Conservation (phyloP, 2,888 invertebrate species). For the Bellardia bayeri region DNA sequence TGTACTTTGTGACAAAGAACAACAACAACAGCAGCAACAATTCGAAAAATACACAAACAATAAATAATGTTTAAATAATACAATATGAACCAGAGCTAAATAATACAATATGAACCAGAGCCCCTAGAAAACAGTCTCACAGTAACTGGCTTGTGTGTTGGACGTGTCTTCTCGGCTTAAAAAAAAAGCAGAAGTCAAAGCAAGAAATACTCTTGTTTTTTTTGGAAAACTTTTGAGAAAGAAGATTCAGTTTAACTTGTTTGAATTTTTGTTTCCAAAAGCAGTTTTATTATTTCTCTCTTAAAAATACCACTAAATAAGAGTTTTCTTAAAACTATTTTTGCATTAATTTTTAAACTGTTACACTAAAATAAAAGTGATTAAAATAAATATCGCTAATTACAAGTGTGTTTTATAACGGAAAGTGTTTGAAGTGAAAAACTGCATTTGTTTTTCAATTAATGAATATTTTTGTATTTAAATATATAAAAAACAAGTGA, state of each 20-base stretch:
- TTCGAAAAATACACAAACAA: slow-evolving; percentile 18
- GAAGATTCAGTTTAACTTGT: slow-evolving; percentile 74
- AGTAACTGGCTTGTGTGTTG: slow-evolving; percentile 82
- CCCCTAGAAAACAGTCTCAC: slow-evolving; percentile 79
- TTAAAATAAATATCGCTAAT: background rate
- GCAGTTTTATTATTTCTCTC: slow-evolving; percentile 19
- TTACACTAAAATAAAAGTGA: too few relatives aligned
- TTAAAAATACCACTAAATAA: slow-evolving; percentile 12
- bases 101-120: slow-evolving; percentile 40
- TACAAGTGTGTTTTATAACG: background rate
- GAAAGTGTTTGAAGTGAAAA: slow-evolving; percentile 23
- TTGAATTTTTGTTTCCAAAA: slow-evolving; percentile 74
- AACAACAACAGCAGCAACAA: slow-evolving; percentile 5
- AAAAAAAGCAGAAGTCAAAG: slow-evolving; percentile 52
- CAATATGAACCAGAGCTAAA: slow-evolving; percentile 30
- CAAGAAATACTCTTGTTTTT: slow-evolving; percentile 30
- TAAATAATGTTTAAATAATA: slow-evolving; percentile 44
- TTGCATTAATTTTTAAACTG: slow-evolving; percentile 16
- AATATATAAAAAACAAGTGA: slow-evolving; percentile 71
- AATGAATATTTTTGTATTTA: background rate
- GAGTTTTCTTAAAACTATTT: background rate
- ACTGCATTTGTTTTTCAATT: slow-evolving; percentile 42
- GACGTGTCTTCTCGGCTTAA: slow-evolving; percentile 75
- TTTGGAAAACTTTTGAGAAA: slow-evolving; percentile 63
- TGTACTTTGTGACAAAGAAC: slow-evolving; percentile 67